Evolutionary conservation across 2,113 vertebrate species (phyloP), one percentile per base, ranked within the genome.

Genomic region (Chascanopsetta lugubris): DNA sequence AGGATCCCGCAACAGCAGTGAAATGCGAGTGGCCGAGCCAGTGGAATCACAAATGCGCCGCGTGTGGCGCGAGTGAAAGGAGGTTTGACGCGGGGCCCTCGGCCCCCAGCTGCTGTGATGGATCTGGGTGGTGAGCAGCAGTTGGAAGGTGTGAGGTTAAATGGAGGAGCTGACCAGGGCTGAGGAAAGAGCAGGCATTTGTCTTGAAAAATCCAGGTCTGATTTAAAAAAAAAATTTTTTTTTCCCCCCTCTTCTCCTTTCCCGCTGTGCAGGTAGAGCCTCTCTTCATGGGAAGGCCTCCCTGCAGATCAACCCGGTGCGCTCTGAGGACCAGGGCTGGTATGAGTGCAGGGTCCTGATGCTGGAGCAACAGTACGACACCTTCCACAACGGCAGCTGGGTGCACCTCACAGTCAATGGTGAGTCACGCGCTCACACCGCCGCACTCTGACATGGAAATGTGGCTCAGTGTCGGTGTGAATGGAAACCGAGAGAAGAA

Each of bases 371-470:
- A 85, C 96, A 99, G 88, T 97, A 95, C 74, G 95, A 99, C 91
- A 97, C 95, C 90, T 99, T 98, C 91, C 95, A 99, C 90, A 99
- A 99, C 1, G 97, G 97, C 93, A 99, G 97, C 93, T 99, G 97
- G 97, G 96, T 98, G 69, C 96, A 99, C 77, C 96, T 99, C 87
- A 98, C 97, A 15, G 95, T 99, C 90, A 97, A 98, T 0, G 97
- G 97, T 99, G 82, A 92, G 94, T 89, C 72, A 77, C 20, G 60
- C 4, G 32, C 26, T 5, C 22, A 13, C 8, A 12, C 24, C 8
- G 22, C 42, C 6, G 30, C 24, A 21, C 26, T 21, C 22, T 57
- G n/a, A 46, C 42, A 12, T 22, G 20, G 15, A 34, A 60, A 50
- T 50, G n/a, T 55, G 27, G n/a, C n/a, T n/a, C n/a, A n/a, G 17